These are phyloP conservation scores for Sardina pilchardus DNA, from an alignment of 2,113 vertebrate species.

Conservation along the genomic window DNA sequence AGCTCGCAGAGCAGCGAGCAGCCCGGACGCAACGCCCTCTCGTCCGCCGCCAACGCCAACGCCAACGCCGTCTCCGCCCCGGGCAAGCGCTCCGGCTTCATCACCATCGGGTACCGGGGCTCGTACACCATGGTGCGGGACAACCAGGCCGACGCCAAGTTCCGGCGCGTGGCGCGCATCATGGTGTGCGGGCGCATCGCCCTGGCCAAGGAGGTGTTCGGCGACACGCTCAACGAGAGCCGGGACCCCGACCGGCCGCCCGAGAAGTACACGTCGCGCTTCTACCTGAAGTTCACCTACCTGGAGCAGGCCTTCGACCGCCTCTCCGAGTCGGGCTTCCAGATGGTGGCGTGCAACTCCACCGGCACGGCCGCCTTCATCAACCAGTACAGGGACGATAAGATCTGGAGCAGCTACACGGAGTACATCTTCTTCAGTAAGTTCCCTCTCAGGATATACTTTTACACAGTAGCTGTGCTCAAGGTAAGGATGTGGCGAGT, in stretches of 20 bases:
- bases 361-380: conserved; percentile 78
- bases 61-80: conserved; percentile 38
- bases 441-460: conserved; percentile 48
- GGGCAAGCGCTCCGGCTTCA: conserved; percentile 83
- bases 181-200: conserved; percentile 86
- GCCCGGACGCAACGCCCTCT: conserved; percentile 30
- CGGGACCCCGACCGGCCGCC: conserved; percentile 84
- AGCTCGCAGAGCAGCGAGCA: conserved; percentile 78
- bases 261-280: conserved; percentile 87
- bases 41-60: neutral
- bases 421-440: conserved; percentile 91
- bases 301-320: conserved; percentile 87
- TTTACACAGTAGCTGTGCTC: neutral
- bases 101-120: conserved; percentile 85
- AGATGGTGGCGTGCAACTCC: conserved; percentile 81
- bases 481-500: neutral
- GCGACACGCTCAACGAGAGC: conserved; percentile 85
- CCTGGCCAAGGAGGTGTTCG: conserved; percentile 86
- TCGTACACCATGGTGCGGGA: conserved; percentile 82
- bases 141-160: conserved; percentile 83
- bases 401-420: conserved; percentile 88
- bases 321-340: conserved; percentile 81
- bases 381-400: conserved; percentile 85
- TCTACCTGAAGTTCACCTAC: conserved; percentile 89
- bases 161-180: conserved; percentile 84